These are phyloP conservation scores for Triplophysa siluroides DNA, from an alignment of 2,113 vertebrate species.

Conservation along the genomic window DNA sequence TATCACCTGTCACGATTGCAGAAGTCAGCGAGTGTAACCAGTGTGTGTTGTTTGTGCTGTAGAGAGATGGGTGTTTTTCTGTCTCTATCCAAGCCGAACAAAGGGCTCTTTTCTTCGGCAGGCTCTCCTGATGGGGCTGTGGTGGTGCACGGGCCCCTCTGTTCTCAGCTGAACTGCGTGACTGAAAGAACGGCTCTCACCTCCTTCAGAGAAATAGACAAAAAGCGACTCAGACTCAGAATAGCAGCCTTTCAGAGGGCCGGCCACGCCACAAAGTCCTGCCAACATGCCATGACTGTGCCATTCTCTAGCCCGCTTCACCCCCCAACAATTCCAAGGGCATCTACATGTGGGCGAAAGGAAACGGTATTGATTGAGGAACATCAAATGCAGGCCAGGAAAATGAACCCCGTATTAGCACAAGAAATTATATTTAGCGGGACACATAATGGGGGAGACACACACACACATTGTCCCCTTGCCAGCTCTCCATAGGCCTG, in stretches of 20 bases:
- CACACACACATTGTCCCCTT: constrained; percentile 53
- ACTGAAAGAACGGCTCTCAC: constrained; percentile 51
- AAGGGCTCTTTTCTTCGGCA: constrained; percentile 46
- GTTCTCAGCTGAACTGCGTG: constrained; percentile 34
- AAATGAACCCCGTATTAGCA: constrained; percentile 39
- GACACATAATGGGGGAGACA: constrained; percentile 28
- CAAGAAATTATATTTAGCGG: constrained; percentile 31
- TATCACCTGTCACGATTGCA: constrained; percentile 45
- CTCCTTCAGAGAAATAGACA: constrained; percentile 53
- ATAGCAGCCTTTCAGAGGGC: constrained; percentile 44
- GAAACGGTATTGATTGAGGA: constrained; percentile 36
- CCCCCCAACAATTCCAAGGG: constrained; percentile 29
- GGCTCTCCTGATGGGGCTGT: constrained; percentile 21
- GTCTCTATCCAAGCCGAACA: constrained; percentile 45
- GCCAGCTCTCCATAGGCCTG: constrained; percentile 66
- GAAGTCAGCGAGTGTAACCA: constrained; percentile 49
- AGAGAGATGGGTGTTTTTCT: constrained; percentile 42
- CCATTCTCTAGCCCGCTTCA: constrained; percentile 45
- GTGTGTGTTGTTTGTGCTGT: constrained; percentile 45
- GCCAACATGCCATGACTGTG: constrained; percentile 54
- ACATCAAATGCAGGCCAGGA: constrained; percentile 35
- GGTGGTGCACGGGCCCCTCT: constrained; percentile 31
- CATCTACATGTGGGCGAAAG: constrained; percentile 45
- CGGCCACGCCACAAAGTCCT: constrained; percentile 39
- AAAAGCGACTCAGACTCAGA: constrained; percentile 44